Conservation (phyloP, 2,113 vertebrate genomes). For the Pelecanoides urinatrix region DNA sequence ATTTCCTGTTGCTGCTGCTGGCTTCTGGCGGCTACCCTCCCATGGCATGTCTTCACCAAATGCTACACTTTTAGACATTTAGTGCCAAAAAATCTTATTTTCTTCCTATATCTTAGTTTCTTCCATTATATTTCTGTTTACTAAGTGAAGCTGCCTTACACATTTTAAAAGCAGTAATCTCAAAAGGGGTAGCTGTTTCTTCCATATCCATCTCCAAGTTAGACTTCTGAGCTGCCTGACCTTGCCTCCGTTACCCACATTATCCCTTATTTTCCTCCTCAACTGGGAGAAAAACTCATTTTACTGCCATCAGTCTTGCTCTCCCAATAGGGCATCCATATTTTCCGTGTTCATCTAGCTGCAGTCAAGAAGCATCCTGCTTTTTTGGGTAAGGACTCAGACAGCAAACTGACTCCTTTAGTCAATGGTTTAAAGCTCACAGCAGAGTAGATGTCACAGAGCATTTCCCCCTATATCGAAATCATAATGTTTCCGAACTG, state of each 20-base stretch:
- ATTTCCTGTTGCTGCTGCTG: background rate
- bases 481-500: background rate
- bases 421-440: background rate
- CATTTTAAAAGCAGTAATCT: background rate
- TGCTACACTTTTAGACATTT: background rate
- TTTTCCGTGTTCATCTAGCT: background rate
- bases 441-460: background rate
- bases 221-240: background rate
- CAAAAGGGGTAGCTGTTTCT: background rate
- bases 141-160: background rate
- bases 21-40: background rate
- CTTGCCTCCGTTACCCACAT: background rate
- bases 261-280: background rate
- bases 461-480: background rate
- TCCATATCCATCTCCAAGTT: background rate
- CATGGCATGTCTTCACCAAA: background rate
- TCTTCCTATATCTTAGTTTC: background rate
- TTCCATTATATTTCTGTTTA: background rate
- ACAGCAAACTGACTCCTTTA: background rate
- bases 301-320: background rate
- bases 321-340: accelerated
- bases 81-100: background rate
- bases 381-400: background rate
- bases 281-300: background rate
- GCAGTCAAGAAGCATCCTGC: background rate